Conservation (phyloP, 2,113 vertebrate genomes). For the Campylomormyrus tamandua region DNA sequence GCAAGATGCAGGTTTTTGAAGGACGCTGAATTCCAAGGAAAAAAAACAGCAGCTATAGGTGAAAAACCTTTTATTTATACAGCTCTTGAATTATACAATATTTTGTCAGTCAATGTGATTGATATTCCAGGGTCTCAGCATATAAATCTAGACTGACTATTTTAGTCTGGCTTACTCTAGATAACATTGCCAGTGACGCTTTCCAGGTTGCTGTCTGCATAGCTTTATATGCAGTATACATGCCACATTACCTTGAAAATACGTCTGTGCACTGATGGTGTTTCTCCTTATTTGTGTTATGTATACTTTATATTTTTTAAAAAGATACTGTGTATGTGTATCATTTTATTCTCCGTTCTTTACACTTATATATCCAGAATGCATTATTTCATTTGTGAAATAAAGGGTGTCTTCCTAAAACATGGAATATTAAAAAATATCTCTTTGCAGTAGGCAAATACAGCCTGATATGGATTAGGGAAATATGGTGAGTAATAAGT, state of each 20-base stretch:
- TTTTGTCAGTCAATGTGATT: not conserved
- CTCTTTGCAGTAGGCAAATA: not conserved
- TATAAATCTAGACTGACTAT: not conserved
- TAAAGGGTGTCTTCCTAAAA: not conserved
- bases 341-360: not conserved
- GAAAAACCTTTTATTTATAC: not conserved
- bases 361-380: not conserved
- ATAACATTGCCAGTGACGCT: not conserved
- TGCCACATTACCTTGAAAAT: not conserved
- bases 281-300: not conserved
- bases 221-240: not conserved
- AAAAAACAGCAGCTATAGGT: not conserved
- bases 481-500: not conserved
- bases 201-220: not conserved
- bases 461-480: not conserved
- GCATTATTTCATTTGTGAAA: not conserved
- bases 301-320: not conserved
- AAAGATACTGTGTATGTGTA: not conserved
- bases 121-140: not conserved
- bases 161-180: not conserved
- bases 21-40: not conserved
- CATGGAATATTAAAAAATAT: not conserved
- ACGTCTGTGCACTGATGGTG: not conserved
- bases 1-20: not conserved
- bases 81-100: not conserved